Percentiles rank a stretch among this genome's conserved stretches.
Evolutionary conservation across 2,113 vertebrate species (phyloP).

Genomic region (Bostrychus sinensis): DNA sequence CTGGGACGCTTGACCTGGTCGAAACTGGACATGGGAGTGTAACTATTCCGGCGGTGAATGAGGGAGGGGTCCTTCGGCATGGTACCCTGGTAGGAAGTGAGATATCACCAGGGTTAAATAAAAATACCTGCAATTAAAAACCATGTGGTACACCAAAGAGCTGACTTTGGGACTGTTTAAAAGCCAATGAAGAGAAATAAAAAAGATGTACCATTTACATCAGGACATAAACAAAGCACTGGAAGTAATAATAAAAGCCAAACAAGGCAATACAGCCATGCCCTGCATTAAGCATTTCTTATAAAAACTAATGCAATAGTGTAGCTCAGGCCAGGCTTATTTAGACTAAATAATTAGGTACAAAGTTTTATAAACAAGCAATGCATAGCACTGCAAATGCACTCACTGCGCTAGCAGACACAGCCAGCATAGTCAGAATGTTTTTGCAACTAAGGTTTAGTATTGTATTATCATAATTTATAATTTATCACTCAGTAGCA

Average conservation of each 20-base stretch:
- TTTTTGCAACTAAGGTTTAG: no score
- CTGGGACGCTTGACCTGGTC: constrained; percentile 89
- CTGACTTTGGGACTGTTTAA: background rate
- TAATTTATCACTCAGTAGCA: background rate
- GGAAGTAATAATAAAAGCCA: constrained; percentile 35
- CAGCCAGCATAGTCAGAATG: no score
- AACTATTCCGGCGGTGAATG: constrained; percentile 92
- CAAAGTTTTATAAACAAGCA: constrained; percentile 11
- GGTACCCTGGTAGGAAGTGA: constrained; percentile 83
- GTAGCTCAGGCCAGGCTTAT: constrained; percentile 35
- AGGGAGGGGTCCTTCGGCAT: constrained; percentile 81
- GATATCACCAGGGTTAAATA: constrained; percentile 72
- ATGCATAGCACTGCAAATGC: constrained; percentile 2
- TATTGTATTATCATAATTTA: no score
- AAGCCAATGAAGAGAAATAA: background rate
- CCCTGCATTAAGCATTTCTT: constrained; percentile 8
- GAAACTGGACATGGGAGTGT: constrained; percentile 91
- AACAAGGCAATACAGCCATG: constrained; percentile 39
- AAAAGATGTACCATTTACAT: background rate
- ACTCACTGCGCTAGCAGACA: constrained; percentile 21
- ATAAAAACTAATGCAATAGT: constrained; percentile 13
- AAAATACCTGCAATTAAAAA: constrained; percentile 22
- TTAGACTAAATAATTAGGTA: constrained; percentile 28
- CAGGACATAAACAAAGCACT: constrained; percentile 24
- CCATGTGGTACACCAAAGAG: constrained; percentile 6